phyloP scores from a whole-genome alignment of 2,797 vertebrate species.

The Bufotes viridis region DNA sequence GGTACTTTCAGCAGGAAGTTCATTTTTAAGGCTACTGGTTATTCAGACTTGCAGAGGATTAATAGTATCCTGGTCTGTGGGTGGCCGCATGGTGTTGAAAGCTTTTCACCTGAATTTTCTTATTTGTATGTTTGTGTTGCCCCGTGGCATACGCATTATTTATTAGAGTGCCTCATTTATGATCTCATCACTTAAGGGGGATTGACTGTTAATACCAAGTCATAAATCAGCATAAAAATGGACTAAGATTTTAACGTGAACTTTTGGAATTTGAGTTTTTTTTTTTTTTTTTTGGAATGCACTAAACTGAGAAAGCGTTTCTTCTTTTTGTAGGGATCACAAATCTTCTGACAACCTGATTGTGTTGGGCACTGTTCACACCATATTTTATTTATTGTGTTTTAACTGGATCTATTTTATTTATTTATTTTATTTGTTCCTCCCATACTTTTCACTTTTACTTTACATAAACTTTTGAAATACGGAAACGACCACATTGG shows the following conservation, averaged over 20 bases:
- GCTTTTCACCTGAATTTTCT: conserved; percentile 27
- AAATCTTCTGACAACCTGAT: too few species aligned
- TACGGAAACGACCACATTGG: too few species aligned
- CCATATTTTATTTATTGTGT: too few species aligned
- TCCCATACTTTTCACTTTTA: too few species aligned
- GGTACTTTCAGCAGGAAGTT: conserved; percentile 63
- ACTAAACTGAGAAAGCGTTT: neutral
- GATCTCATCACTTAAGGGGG: neutral
- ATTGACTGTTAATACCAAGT: neutral
- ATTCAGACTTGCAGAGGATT: conserved; percentile 56
- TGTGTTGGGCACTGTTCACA: too few species aligned
- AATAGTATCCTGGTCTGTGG: conserved; percentile 38
- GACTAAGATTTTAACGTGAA: too few species aligned
- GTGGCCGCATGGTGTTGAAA: conserved; percentile 51
- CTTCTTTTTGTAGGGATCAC: neutral
- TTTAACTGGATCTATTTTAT: too few species aligned
- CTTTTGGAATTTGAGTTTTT: neutral
- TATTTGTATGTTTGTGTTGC: conserved; percentile 55
- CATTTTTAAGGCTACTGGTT: conserved; percentile 57
- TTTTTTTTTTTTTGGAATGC: neutral
- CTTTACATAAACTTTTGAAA: too few species aligned
- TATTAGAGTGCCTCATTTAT: neutral
- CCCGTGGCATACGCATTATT: conserved; percentile 15
- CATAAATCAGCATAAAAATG: neutral
- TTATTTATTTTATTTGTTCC: too few species aligned